Conservation (phyloP, 1,140 invertebrate genomes). For the Sinella curviseta region DNA sequence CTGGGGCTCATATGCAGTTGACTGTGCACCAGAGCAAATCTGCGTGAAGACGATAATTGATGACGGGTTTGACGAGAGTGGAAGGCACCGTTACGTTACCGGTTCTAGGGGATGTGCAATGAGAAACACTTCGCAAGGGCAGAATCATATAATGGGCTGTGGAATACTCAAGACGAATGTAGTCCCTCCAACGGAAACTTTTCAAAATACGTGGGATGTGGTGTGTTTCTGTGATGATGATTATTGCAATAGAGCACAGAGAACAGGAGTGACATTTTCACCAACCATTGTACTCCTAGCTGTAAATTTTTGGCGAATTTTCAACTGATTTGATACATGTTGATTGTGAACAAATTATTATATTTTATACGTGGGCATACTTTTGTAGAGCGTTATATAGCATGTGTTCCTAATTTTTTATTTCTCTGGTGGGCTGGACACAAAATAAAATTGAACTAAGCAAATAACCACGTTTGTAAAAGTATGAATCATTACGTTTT, state of each 20-base stretch:
- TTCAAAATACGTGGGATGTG: neutral
- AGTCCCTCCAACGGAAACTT: neutral
- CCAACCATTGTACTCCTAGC: too few relatives aligned
- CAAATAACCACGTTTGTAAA: too few relatives aligned
- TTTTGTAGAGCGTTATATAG: too few relatives aligned
- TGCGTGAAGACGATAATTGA: neutral
- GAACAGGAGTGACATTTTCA: too few relatives aligned
- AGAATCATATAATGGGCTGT: neutral
- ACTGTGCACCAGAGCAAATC: neutral
- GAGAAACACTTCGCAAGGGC: neutral
- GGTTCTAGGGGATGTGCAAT: neutral
- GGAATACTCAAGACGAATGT: conserved; percentile 1
- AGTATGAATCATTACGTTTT: too few relatives aligned
- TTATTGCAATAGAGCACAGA: conserved; percentile 4
- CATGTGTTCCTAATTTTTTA: too few relatives aligned
- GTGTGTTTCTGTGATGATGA: conserved; percentile 5
- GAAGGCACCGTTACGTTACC: neutral
- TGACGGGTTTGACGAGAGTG: conserved; percentile 14
- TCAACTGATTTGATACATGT: too few relatives aligned
- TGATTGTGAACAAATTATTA: too few relatives aligned
- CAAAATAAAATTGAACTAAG: too few relatives aligned
- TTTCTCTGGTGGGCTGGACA: too few relatives aligned
- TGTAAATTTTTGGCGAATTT: too few relatives aligned
- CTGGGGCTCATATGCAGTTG: neutral
- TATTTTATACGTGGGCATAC: too few relatives aligned